Base-by-base conservation (phyloP, 1,140 invertebrate genomes). In the Olivierus martensii region DNA sequence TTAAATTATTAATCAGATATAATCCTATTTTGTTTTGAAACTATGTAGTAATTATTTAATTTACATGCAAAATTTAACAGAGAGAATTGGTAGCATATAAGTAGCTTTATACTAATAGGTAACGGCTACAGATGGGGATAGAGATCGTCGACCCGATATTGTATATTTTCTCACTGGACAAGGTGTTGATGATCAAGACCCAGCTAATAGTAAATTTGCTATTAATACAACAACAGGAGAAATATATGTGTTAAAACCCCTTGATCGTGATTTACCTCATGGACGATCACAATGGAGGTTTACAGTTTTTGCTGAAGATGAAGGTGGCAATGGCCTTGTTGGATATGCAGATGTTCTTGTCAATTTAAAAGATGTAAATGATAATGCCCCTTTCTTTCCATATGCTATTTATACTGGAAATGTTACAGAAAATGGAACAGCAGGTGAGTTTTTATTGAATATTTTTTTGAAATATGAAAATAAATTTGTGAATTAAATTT, bases 321-420 rank as follows among this genome's bases (percentile, higher is more conserved):
- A 96, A 73, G 88, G 88, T 3, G 89, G 89, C 37, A 89, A 92
- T 71, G 90, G 89, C 37, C 75, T 95, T 1, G 90, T 95, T 5
- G 93, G 94, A 39, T 97, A 97, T 67, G 90, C 92, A n/a, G 91
- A 96, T 70, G 92, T 99, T 3, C 87, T 95, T 75, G 90, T 97
- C 50, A 93, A 92, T 69, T 78, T 97, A 3, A 89, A 91, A 42
- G 94, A 98, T 66, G 93, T 97, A 64, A 99, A 99, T 71, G 95
- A 99, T 71, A 98, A 99, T 71, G 82, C 87, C 12, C 95, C 95
- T 3, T 81, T 90, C 56, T 99, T 99, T 73, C 88, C 88, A 14
- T 52, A 56, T 70, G 86, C 84, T 28, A 82, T 93, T 10, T 93
- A 93, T 67, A 87, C 86, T 66, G 89, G 90, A 44, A 93, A 94